These are phyloP conservation scores for Promerops cafer DNA, from an alignment of 2,113 vertebrate genomes.

Conservation along the genomic window DNA sequence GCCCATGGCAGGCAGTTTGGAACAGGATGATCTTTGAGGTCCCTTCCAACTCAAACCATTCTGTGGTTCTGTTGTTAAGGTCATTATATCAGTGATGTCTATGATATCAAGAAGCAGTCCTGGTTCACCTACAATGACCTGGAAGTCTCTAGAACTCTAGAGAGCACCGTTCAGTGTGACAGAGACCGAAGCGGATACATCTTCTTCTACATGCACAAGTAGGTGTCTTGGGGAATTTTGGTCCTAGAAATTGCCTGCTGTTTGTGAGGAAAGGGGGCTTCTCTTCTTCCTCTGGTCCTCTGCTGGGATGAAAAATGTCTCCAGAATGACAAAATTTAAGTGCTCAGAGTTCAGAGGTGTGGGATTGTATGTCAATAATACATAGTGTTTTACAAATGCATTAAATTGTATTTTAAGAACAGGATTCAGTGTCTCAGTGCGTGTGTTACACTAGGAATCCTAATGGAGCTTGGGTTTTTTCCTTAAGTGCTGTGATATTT, in stretches of 20 bases:
- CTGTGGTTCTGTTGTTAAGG: constrained; percentile 67
- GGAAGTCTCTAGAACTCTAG: constrained; percentile 91
- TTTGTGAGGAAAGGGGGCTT: neutral
- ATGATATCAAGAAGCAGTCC: constrained; percentile 94
- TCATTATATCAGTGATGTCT: constrained; percentile 98
- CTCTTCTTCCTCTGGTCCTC: neutral
- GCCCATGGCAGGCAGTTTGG: neutral
- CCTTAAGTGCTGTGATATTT: neutral
- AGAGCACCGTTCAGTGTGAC: constrained; percentile 86
- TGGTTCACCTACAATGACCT: constrained; percentile 98
- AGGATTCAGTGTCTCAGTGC: neutral
- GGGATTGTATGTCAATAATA: neutral
- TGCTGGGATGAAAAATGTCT: neutral
- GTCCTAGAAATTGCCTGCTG: neutral
- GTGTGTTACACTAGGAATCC: neutral
- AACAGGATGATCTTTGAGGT: neutral
- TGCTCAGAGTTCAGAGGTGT: neutral
- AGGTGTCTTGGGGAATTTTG: constrained; percentile 26
- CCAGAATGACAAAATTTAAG: neutral
- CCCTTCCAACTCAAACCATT: neutral
- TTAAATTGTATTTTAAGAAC: neutral
- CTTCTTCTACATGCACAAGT: constrained; percentile 99
- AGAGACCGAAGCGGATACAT: constrained; percentile 95
- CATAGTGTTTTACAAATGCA: neutral
- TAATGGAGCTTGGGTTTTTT: neutral